Evolutionary conservation across 37 sponge, comb jelly and placozoan species (phyloP), one percentile per base, ranked within the genome.

Genomic region (Diacarnus erythraeanus): DNA sequence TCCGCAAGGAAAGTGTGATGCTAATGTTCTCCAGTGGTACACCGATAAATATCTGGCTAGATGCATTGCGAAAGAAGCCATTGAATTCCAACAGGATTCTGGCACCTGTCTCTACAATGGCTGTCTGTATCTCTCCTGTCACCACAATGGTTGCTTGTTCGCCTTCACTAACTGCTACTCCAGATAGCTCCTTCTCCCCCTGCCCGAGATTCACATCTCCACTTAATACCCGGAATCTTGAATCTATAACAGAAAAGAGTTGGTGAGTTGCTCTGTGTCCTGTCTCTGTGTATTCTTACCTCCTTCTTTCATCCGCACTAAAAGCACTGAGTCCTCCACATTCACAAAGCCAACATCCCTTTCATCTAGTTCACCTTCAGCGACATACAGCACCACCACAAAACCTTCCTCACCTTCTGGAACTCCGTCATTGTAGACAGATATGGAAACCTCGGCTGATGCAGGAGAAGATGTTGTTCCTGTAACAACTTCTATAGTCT

Each of bases 181-280:
- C 12, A 6, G 12, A 47, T 6, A 47, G 51, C 51, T 27, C 64
- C 18, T n/a, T n/a, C n/a, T 23, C 30, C 30, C 30, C 20, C 64
- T 63, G 64, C 12, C 64, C 64, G 6, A 63, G 64, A 63, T 20
- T 27, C n/a, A 63, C 64, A 63, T 63, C 64, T 20, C 64, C 64
- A 20, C 6, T 63, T 6, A 63, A 25, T 12, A 63, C 20, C 30
- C 18, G 64, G 64, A 63, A 63, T 12, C 30, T 63, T 6, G 64
- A 63, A 63, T 23, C 30, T 23, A 30, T 25, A 6, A 27, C 12
- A 47, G 12, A 47, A 12, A 47, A 47, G 12, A 47, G 10, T 30
- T 23, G 18, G 30, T 63, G 64, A 63, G 8, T 30, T 5, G 26
- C 18, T 63, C 30, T 30, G n/a, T n/a, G n/a, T n/a, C n/a, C n/a